These are phyloP conservation scores for Sericinus montela DNA, from an alignment of 2,888 invertebrate genomes.

Conservation along the genomic window DNA sequence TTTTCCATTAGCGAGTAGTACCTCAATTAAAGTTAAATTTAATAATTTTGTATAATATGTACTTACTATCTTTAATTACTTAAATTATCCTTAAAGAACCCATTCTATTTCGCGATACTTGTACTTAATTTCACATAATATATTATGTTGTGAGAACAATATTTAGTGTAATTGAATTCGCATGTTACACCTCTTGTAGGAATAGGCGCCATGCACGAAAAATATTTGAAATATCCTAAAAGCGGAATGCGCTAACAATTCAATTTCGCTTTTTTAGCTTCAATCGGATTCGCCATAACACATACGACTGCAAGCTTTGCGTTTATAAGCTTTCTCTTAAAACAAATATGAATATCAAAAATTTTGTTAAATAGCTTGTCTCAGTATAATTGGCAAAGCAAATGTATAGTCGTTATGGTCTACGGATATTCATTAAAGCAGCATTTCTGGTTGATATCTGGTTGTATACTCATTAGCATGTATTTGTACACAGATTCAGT, in stretches of 20 bases:
- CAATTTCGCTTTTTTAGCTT: constrained; percentile 78
- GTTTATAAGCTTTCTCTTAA: constrained; percentile 60
- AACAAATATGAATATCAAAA: constrained; percentile 28
- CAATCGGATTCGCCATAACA: constrained; percentile 46
- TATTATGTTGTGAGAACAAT: constrained; percentile 42
- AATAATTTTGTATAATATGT: constrained; percentile 10
- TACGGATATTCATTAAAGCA: constrained; percentile 29
- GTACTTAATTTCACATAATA: constrained; percentile 19
- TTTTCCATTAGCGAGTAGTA: constrained; percentile 10
- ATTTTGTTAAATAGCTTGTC: neutral
- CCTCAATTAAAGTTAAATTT: constrained; percentile 2
- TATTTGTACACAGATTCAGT: constrained; percentile 74
- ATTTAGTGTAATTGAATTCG: constrained; percentile 62
- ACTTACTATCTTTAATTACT: neutral
- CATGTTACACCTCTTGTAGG: constrained; percentile 31
- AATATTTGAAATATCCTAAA: constrained; percentile 59
- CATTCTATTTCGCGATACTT: constrained; percentile 24
- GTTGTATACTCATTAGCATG: constrained; percentile 26
- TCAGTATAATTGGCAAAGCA: neutral
- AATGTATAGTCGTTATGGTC: constrained; percentile 7
- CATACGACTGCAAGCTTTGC: constrained; percentile 63
- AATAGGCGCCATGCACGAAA: constrained; percentile 54
- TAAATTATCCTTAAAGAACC: neutral
- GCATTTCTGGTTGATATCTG: constrained; percentile 24
- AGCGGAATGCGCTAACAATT: constrained; percentile 74